Base-by-base conservation (phyloP, 2,888 invertebrate genomes). In the Synergus gifuensis region DNA sequence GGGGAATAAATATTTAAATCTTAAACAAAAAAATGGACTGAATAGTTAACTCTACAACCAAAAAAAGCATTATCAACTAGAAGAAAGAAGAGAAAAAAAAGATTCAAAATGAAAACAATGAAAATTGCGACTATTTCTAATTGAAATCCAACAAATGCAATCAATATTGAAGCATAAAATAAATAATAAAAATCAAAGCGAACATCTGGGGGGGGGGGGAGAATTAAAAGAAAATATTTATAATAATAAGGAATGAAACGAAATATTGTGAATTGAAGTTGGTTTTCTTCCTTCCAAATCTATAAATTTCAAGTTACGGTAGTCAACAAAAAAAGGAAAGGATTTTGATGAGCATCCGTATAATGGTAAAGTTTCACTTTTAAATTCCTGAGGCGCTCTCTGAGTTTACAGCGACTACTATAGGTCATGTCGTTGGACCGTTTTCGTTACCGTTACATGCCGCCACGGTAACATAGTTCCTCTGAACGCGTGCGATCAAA, bases 331-430 rank as follows among this genome's bases (percentile, higher is more conserved):
- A 22, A 49, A 54, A 77, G 78, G 79, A 69, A 79, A 73, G 77
- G 79, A 78, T 73, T 36, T 36, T 36, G 36, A 36, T 36, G 36
- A 36, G 82, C 85, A 73, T 85, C 81, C 78, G 81, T 81, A 83
- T 85, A 87, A 86, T 84, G 86, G 88, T 88, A 85, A 89, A 89
- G 86, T 88, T 88, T 84, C 84, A 84, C 84, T 84, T 84, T 84
- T 84, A 84, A 84, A 83, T 84, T 84, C 83, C 81, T 83, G 78
- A 82, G 81, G 82, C 82, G 84, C 83, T 82, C 83, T 84, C 84
- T 82, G 81, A 84, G 81, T 82, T 81, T 82, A 82, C 80, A 81
- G 86, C 82, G 89, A 88, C 88, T 89, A 28, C 28, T 28, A 28
- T 28, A 88, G 89, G 88, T 90, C 89, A 88, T 86, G 88, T 87